Base-by-base conservation (phyloP, 2,888 invertebrate species). In the Drosophila fulvimacula region DNA sequence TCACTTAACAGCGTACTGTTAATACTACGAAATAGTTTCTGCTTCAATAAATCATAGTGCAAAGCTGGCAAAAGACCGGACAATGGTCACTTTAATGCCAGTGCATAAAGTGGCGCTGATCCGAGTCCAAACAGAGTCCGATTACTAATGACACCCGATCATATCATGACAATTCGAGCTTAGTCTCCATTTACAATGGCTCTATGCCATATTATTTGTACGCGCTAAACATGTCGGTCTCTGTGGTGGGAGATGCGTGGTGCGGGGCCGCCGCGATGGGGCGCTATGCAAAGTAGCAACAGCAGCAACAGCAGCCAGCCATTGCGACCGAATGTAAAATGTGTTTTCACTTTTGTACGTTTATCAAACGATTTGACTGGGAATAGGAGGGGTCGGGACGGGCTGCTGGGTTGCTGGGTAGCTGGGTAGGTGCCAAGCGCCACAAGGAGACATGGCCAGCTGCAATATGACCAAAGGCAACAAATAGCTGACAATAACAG, bases 261-360 rank as follows among this genome's bases (percentile, higher is more conserved):
- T 10, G 60, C 10, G 46, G 46, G 52, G 34, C 9, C 10, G 11
- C 21, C 41, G 44, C 21, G n/a, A 17, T 11, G 38, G 27, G 30
- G 34, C 15, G 19, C 63, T 78, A 79, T 75, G 79, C 83, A 79
- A 83, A 78, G 74, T 71, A 68, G 63, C 65, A 62, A 36, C 61
- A 62, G 42, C 56, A 61, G 32, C 58, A 2, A 24, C 24, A 30
- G 30, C 30, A 30, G 30, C 30, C 30, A 30, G 58, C 46, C 61
- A 59, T 51, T 48, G 72, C 57, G 56, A 57, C 52, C 73, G 49
- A 80, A 82, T 82, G 82, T 79, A 64, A 82, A 84, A 81, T 84
- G 81, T 82, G 81, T 83, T 83, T 83, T 83, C 82, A 84, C 82
- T 83, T 83, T 83, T 83, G 82, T 84, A 74, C 81, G 82, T 80